Conservation (phyloP, 2,888 invertebrate species). For the Frankliniella intonsa region DNA sequence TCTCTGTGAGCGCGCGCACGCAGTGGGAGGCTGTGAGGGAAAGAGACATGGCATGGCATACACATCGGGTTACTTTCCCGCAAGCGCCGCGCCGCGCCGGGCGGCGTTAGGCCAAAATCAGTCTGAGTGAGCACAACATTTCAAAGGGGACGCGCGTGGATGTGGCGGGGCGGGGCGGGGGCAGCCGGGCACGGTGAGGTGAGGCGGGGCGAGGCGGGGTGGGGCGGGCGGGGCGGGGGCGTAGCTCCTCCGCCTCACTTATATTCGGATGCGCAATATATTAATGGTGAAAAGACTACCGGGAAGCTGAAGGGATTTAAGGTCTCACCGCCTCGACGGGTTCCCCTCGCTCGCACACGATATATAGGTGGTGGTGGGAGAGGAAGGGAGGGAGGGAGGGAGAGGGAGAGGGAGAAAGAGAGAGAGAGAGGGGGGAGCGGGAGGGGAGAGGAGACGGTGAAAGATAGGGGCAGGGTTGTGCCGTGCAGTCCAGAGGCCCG, state of each 20-base stretch:
- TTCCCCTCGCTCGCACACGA: too few species aligned
- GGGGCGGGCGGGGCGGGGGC: not conserved
- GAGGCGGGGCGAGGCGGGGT: not conserved
- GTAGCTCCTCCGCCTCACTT: not conserved
- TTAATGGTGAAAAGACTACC: not conserved
- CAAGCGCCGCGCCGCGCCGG: too few species aligned
- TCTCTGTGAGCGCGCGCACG: too few species aligned
- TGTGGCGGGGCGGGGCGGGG: not conserved
- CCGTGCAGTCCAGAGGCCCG: too few species aligned
- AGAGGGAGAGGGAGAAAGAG: not conserved
- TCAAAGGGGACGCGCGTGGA: too few species aligned
- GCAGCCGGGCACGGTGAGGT: not conserved
- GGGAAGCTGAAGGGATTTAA: not conserved
- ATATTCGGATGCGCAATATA: not conserved
- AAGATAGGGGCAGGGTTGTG: not conserved
- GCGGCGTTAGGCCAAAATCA: too few species aligned
- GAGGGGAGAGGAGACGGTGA: not conserved
- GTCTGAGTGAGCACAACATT: too few species aligned
- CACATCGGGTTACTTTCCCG: too few species aligned
- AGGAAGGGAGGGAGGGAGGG: not conserved
- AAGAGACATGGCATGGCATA: too few species aligned
- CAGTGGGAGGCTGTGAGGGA: too few species aligned
- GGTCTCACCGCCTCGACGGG: too few species aligned
- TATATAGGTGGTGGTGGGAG: not conserved
- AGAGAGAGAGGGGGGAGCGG: not conserved